These are phyloP conservation scores for Procambarus clarkii DNA, from an alignment of 1,140 invertebrate species.

Conservation along the genomic window DNA sequence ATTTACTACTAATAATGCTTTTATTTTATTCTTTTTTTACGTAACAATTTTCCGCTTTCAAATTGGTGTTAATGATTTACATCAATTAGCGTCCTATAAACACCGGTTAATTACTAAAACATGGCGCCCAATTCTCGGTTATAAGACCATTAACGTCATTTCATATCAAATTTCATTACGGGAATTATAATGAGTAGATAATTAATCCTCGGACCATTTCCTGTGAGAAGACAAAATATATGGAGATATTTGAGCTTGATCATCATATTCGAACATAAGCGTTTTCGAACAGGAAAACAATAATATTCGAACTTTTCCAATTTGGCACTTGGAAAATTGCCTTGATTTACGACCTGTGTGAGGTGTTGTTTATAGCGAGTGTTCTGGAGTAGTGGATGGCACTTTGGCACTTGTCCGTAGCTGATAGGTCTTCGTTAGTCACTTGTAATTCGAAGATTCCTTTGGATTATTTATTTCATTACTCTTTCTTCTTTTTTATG, in stretches of 20 bases:
- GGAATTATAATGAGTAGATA: not conserved
- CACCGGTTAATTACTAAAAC: not conserved
- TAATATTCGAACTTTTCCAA: conserved; percentile 1
- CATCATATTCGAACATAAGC: not conserved
- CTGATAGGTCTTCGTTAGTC: too few species aligned
- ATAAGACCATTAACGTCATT: conserved; percentile 1
- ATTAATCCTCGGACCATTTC: not conserved
- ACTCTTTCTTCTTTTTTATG: too few species aligned
- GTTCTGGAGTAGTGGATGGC: too few species aligned
- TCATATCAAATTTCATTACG: conserved; percentile 14
- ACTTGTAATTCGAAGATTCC: too few species aligned
- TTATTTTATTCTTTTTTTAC: not conserved
- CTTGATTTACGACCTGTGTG: not conserved
- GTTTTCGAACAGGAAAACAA: not conserved
- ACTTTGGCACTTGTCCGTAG: too few species aligned
- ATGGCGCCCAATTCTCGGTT: not conserved
- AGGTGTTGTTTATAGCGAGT: too few species aligned
- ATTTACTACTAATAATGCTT: not conserved
- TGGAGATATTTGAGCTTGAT: too few species aligned
- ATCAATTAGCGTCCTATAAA: not conserved
- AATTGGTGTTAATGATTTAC: not conserved
- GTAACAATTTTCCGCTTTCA: not conserved
- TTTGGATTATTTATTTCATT: too few species aligned
- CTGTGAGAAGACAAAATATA: not conserved
- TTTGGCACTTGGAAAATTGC: not conserved